A percentile compares a stretch with the other conserved stretches of the same genome.
Evolutionary conservation across 2,113 vertebrate genomes (phyloP).

Genomic region (Antennarius striatus): DNA sequence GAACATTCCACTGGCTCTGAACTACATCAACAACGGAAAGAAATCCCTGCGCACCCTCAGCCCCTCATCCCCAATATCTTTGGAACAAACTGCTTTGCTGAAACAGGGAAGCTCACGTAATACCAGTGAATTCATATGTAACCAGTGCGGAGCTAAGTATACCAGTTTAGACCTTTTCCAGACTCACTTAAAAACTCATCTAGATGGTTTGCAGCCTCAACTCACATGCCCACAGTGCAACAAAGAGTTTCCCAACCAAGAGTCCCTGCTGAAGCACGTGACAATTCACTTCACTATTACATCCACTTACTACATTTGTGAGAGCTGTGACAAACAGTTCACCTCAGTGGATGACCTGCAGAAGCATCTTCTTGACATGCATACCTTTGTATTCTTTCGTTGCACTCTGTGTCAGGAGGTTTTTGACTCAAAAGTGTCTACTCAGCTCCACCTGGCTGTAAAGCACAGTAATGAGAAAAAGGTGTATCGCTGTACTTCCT

Average conservation of each 20-base stretch:
- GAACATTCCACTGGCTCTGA: slow-evolving; percentile 97
- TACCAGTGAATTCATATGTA: slow-evolving; percentile 93
- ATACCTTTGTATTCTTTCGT: slow-evolving; percentile 98
- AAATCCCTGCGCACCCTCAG: slow-evolving; percentile 91
- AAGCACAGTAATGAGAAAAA: slow-evolving; percentile 99
- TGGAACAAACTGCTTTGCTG: slow-evolving; percentile 88
- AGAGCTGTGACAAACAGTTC: slow-evolving; percentile 99
- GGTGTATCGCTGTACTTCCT: slow-evolving; percentile 94
- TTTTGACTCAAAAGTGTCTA: slow-evolving; percentile 98
- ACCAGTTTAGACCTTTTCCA: slow-evolving; percentile 95
- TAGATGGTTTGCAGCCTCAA: slow-evolving; percentile 91
- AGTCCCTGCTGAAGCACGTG: slow-evolving; percentile 95
- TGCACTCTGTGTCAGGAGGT: slow-evolving; percentile 98
- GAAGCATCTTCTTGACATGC: slow-evolving; percentile 98
- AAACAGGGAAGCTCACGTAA: slow-evolving; percentile 90
- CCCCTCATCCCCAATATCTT: slow-evolving; percentile 90
- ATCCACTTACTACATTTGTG: slow-evolving; percentile 97
- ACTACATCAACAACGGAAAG: slow-evolving; percentile 96
- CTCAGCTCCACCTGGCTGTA: slow-evolving; percentile 96
- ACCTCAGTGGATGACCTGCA: slow-evolving; percentile 97
- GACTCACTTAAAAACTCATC: slow-evolving; percentile 96
- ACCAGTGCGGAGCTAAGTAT: slow-evolving; percentile 96
- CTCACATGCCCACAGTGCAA: slow-evolving; percentile 97
- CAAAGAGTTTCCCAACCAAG: slow-evolving; percentile 98
- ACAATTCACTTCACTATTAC: slow-evolving; percentile 98